Percentiles rank a stretch among this genome's conserved stretches.
These are phyloP conservation scores for Synodontis membranacea DNA, from an alignment of 2,113 vertebrate genomes.

Conservation along the genomic window DNA sequence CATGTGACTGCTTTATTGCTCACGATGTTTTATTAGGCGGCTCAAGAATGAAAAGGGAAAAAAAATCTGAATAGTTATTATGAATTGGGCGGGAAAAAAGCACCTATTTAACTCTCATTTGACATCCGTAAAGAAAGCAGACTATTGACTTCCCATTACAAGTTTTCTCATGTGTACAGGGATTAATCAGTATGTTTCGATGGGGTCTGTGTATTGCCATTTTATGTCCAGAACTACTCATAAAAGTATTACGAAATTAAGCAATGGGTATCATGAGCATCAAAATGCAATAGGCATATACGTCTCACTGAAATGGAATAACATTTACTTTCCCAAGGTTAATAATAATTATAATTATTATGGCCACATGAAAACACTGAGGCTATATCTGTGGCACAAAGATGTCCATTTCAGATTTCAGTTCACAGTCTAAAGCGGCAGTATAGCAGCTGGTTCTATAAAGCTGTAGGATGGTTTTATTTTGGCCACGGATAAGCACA, in stretches of 20 bases:
- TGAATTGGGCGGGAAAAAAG: background rate
- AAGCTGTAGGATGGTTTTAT: slow-evolving; percentile 12
- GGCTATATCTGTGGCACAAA: background rate
- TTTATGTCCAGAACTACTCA: background rate
- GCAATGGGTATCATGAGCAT: background rate
- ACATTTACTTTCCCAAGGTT: background rate
- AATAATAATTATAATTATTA: background rate
- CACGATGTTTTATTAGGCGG: slow-evolving; percentile 17
- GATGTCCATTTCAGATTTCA: background rate
- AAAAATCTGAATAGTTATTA: slow-evolving; percentile 15
- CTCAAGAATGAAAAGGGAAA: slow-evolving; percentile 20
- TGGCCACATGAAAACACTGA: background rate
- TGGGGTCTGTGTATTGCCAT: background rate
- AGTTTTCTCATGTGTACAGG: background rate
- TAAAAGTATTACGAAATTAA: background rate
- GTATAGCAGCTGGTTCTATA: slow-evolving; percentile 5
- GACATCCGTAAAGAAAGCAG: background rate
- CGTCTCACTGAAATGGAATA: background rate
- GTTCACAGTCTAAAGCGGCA: background rate
- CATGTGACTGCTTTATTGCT: slow-evolving; percentile 40
- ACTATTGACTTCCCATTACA: background rate
- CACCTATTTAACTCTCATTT: background rate
- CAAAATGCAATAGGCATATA: background rate
- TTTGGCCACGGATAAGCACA: slow-evolving; percentile 6
- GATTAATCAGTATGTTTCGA: background rate